A percentile compares a stretch with the other conserved stretches of the same genome.
Evolutionary conservation across 2,888 invertebrate species (phyloP).

Genomic region (Pterostichus niger): DNA sequence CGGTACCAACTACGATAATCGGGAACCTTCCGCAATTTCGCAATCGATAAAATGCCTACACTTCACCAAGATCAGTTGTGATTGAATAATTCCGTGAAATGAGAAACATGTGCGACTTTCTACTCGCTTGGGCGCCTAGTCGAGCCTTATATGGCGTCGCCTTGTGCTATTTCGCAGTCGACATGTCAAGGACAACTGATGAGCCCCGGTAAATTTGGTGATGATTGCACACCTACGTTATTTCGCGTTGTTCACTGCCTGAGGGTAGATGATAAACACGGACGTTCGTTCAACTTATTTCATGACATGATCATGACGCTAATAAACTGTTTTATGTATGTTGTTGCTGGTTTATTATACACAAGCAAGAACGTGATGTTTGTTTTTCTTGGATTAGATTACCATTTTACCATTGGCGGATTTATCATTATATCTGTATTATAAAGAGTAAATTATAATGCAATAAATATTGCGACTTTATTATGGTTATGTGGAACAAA

Average conservation of each 20-base stretch:
- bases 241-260: not conserved
- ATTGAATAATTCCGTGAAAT: slow-evolving; percentile 44
- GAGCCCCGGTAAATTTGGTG: slow-evolving; percentile 43
- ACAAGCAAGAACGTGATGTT: slow-evolving; percentile 8
- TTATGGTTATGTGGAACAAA: slow-evolving; percentile 49
- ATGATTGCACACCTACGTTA: slow-evolving; percentile 29
- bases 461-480: slow-evolving; percentile 38
- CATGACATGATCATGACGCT: slow-evolving; percentile 5
- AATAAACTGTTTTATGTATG: slow-evolving; percentile 31
- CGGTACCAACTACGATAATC: slow-evolving; percentile 43
- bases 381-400: slow-evolving; percentile 18
- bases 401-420: slow-evolving; percentile 23
- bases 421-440: slow-evolving; percentile 21
- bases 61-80: slow-evolving; percentile 24
- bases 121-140: slow-evolving; percentile 42
- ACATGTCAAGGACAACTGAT: slow-evolving; percentile 61
- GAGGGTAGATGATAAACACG: slow-evolving; percentile 45
- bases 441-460: slow-evolving; percentile 9
- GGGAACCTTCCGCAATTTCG: slow-evolving; percentile 56
- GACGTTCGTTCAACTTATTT: slow-evolving; percentile 58
- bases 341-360: slow-evolving; percentile 10
- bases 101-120: slow-evolving; percentile 59
- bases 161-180: slow-evolving; percentile 57
- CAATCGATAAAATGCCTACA: slow-evolving; percentile 61
- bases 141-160: slow-evolving; percentile 57